Percentiles rank a stretch among this genome's conserved stretches.
Evolutionary conservation across 2,113 vertebrate species (phyloP).

Genomic region (Calyptommatus sinebrachiatus): DNA sequence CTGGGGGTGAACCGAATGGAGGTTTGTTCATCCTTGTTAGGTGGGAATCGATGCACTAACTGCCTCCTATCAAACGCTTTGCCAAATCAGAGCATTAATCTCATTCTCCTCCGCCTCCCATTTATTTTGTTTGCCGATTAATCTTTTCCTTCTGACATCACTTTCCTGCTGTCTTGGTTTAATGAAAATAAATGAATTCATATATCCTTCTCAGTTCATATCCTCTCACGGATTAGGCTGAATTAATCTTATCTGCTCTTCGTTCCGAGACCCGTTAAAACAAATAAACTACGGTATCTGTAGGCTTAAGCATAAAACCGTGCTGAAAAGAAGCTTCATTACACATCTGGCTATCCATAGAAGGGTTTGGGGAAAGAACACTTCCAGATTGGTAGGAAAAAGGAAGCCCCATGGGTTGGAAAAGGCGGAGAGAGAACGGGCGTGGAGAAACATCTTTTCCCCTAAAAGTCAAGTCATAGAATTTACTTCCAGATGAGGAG

Average conservation of each 20-base stretch:
- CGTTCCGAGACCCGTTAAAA: not conserved
- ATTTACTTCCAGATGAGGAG: too few species aligned
- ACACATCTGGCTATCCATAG: too few species aligned
- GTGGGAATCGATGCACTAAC: not conserved
- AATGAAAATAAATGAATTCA: slow-evolving; percentile 26
- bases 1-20: not conserved
- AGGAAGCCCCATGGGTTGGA: not conserved
- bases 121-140: slow-evolving; percentile 8
- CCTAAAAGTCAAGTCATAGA: too few species aligned
- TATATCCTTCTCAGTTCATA: not conserved
- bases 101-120: not conserved
- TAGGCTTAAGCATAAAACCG: not conserved
- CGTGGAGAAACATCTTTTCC: too few species aligned
- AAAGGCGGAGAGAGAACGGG: too few species aligned
- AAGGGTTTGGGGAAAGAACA: too few species aligned
- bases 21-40: not conserved
- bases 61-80: slow-evolving; percentile 16
- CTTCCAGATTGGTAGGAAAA: not conserved
- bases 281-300: not conserved
- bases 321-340: not conserved
- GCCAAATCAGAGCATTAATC: slow-evolving; percentile 7
- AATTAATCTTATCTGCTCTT: slow-evolving; percentile 3
- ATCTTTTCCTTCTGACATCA: slow-evolving; percentile 12
- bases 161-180: slow-evolving; percentile 9
- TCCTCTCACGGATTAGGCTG: not conserved